Evolutionary conservation across 2,113 vertebrate species (phyloP), one percentile per base, ranked within the genome.

Genomic region (Parus major): DNA sequence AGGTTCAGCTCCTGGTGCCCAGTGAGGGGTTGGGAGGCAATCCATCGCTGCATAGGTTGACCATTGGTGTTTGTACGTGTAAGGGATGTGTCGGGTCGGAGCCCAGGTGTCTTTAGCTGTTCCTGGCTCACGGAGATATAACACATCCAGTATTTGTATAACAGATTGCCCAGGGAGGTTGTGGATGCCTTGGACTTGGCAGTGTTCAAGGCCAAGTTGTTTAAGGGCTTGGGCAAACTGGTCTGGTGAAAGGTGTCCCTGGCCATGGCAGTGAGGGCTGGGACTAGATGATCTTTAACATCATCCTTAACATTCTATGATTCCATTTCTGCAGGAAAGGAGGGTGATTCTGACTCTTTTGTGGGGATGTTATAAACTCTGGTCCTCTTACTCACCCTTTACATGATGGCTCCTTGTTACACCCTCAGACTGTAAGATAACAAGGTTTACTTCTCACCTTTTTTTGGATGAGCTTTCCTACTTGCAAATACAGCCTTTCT

Each of bases 221-320:
- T 8, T n/a, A 59, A 66, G 13, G 9, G 16, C 15, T 46, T 29
- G 61, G 33, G n/a, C 46, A 46, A 28, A 14, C 12, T 66, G 46
- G 7, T 44, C 12, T 66, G 24, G 39, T 53, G 29, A 68, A 25
- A 13, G 7, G 1, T 81, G 33, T 50, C 12, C 28, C 33, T 1
- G 0, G 7, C 24, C 5, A 5, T 29, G 39, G 24, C 46, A 53
- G 3, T 0, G 0, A 28, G 8, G 14, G 2, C 4, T 68, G 29
- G 16, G 24, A 27, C 11, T 60, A 35, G 33, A 22, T 25, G 24
- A 15, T 27, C 29, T 55, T 47, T 27, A 41, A 31, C 6, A 25
- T 41, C 7, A 27, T 12, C 8, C 9, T 35, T 60, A 47, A 12
- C 3, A 12, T 46, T 53, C 46, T 68, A 1, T 52, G 33, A 52